Evolutionary conservation across 2,888 invertebrate species (phyloP), one percentile per base, ranked within the genome.

Genomic region (Drosophila mimetica): DNA sequence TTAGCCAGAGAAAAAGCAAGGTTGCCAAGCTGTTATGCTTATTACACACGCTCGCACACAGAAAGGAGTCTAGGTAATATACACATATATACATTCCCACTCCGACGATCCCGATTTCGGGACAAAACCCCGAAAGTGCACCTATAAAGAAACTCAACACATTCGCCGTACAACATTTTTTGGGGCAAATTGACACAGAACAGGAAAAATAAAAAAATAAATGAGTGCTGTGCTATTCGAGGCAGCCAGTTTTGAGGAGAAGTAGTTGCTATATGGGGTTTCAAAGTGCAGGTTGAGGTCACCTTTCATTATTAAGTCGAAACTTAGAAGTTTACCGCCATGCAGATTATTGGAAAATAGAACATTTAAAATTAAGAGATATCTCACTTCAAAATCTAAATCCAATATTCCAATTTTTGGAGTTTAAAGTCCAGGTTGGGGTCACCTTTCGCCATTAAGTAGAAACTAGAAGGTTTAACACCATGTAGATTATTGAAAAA

Each of bases 1-100:
- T 64, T 57, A 34, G 52, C 14, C 37, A 32, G 36, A 37, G 57
- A 44, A 22, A 44, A 18, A 48, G 71, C 60, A 60, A 54, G 53
- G 37, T 50, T 53, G 48, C 54, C 55, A 42, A 55, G 71, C 63
- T 71, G 71, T 72, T 71, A 72, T 71, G 72, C 71, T 63, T 70
- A 72, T 72, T 60, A 72, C 53, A 72, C 64, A 72, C 65, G 52
- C 64, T 39, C 51, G 3, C 30, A 50, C 54, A 37, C 32, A 6
- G n/a, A 7, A 9, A 30, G 2, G 2, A n/a, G 9, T 18, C 55
- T 51, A 36, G 2, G 22, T 7, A 25, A 25, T 25, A 16, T 18
- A 37, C 25, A 42, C 4, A 20, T 7, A 22, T 2, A 28, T 28
- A 25, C 44, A 16, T 28, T 13, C 30, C 46, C 2, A 3, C 30